These are phyloP conservation scores for Parazoanthus atlanticus DNA, from an alignment of 92 coral and sea anemone species.

Conservation along the genomic window DNA sequence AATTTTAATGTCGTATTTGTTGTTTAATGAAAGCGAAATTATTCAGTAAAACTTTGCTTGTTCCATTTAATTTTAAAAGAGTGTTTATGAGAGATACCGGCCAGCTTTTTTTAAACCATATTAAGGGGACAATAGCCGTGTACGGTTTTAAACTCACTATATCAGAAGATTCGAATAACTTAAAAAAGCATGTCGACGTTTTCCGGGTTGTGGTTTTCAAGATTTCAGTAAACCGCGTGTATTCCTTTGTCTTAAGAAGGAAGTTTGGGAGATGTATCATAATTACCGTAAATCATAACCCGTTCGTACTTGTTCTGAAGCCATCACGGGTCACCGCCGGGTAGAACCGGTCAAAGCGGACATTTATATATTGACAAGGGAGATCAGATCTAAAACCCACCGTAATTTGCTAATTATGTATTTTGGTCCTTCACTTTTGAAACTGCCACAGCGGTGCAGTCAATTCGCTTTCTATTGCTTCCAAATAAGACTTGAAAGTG, in stretches of 20 bases:
- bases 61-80: background rate
- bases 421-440: background rate
- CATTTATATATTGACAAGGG: background rate
- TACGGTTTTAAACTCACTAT: background rate
- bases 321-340: background rate
- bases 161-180: background rate
- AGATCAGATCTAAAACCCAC: background rate
- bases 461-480: background rate
- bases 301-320: background rate
- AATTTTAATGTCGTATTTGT: slow-evolving; percentile 1
- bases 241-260: slow-evolving; percentile 24
- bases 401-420: background rate
- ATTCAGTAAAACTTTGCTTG: background rate
- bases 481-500: background rate
- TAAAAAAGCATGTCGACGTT: background rate
- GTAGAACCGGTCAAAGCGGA: background rate
- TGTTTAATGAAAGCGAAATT: background rate
- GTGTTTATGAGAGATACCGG: background rate
- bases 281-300: background rate
- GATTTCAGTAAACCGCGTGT: background rate
- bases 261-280: background rate
- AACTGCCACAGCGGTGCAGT: background rate
- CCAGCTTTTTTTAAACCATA: background rate
- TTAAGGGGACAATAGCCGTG: background rate
- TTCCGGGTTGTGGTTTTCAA: slow-evolving; percentile 1